Percentiles rank a stretch among this genome's conserved stretches.
Evolutionary conservation across 1,140 invertebrate species (phyloP).

Genomic region (Hypothenemus hampei): DNA sequence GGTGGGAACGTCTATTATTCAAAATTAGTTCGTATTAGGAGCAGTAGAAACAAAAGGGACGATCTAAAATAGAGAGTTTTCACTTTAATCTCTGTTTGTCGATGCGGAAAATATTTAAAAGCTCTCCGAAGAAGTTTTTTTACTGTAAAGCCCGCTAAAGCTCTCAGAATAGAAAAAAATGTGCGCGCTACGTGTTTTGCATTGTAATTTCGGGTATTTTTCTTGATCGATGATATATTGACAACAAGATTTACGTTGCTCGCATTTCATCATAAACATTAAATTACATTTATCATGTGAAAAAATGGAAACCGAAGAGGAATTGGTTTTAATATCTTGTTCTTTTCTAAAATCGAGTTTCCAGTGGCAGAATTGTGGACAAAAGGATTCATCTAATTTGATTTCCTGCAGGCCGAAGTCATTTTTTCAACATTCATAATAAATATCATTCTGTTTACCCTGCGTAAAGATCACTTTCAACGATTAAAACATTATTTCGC

Average conservation of each 20-base stretch:
- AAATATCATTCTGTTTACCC: too few species aligned
- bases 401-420: background rate
- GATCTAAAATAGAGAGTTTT: constrained; percentile 1
- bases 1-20: background rate
- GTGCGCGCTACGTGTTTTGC: constrained; percentile 4
- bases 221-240: background rate
- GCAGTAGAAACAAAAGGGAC: background rate
- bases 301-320: background rate
- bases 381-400: background rate
- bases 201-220: constrained; percentile 6
- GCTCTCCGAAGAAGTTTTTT: background rate
- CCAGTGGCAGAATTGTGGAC: background rate
- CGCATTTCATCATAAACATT: background rate
- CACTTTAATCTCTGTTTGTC: constrained; percentile 3
- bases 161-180: constrained; percentile 10
- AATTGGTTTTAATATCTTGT: background rate
- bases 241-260: background rate
- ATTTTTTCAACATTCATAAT: background rate
- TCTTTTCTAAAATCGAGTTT: background rate
- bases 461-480: too few species aligned
- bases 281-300: background rate
- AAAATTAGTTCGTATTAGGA: background rate
- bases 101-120: constrained; percentile 9
- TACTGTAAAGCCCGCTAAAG: constrained; percentile 3
- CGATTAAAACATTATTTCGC: too few species aligned